Evolutionary conservation across 2,888 invertebrate species (phyloP).

Genomic region (Drosophila formosana): DNA sequence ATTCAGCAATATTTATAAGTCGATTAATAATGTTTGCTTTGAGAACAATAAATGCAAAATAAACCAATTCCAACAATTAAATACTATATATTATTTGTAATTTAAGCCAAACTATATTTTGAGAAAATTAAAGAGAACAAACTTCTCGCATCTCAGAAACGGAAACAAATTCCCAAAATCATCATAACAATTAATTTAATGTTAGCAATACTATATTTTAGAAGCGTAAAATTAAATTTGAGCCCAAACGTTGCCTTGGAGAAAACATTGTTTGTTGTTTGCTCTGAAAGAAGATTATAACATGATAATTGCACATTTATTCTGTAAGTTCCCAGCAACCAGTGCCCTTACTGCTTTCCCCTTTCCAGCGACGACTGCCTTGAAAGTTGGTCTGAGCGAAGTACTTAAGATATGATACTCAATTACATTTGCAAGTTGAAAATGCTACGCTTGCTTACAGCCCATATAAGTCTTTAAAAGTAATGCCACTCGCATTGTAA

Average conservation of each 20-base stretch:
- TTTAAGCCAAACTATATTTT: too few relatives aligned
- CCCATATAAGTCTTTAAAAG: slow-evolving; percentile 3
- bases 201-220: too few relatives aligned
- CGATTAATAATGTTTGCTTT: too few relatives aligned
- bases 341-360: neutral
- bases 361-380: neutral
- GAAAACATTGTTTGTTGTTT: neutral
- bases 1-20: too few relatives aligned
- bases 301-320: neutral
- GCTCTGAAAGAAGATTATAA: neutral
- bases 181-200: too few relatives aligned
- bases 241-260: neutral
- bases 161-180: too few relatives aligned
- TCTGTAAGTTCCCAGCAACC: neutral
- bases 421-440: neutral
- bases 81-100: too few relatives aligned
- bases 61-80: too few relatives aligned
- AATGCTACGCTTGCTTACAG: slow-evolving; percentile 10
- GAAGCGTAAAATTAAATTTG: neutral
- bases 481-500: neutral
- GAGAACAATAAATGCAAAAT: too few relatives aligned
- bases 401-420: neutral
- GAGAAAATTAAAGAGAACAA: too few relatives aligned
- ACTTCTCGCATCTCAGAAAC: too few relatives aligned
- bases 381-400: neutral